Percentiles rank a stretch among this genome's conserved stretches.
These are phyloP conservation scores for Dasyprocta punctata DNA, from an alignment of 2,113 vertebrate genomes.

Conservation along the genomic window DNA sequence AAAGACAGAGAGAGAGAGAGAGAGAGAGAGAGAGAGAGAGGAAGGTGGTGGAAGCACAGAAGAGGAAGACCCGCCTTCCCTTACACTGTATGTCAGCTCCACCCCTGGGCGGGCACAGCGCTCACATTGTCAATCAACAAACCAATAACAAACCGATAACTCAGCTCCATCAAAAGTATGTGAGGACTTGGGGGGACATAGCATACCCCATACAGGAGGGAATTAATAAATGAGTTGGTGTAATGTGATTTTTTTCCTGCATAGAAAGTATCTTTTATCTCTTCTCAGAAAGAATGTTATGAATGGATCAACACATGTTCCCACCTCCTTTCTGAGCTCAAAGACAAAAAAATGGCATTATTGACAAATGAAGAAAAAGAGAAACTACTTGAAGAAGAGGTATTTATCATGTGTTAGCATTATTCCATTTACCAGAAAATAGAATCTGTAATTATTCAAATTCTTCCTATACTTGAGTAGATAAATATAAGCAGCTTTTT, in stretches of 20 bases:
- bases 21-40: no score
- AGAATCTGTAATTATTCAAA: neutral
- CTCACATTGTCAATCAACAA: no score
- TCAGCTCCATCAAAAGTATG: no score
- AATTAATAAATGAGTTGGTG: conserved; percentile 12
- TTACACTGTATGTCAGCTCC: no score
- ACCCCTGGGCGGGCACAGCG: no score
- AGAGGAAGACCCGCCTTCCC: no score
- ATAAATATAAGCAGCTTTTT: neutral
- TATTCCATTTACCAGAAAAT: neutral
- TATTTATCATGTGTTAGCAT: neutral
- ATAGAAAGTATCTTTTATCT: conserved; percentile 63
- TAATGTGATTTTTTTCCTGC: neutral
- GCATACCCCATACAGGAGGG: no score
- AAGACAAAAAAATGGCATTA: conserved; percentile 74
- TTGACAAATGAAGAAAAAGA: conserved; percentile 70
- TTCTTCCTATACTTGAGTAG: neutral
- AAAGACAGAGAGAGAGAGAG: no score
- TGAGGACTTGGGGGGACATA: no score
- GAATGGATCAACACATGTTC: conserved; percentile 89
- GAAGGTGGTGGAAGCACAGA: no score
- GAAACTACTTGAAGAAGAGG: conserved; percentile 72
- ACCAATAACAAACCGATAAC: no score
- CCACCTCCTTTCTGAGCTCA: conserved; percentile 87
- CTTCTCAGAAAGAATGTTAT: conserved; percentile 86